These are phyloP conservation scores for Malthinus seriepunctatus DNA, from an alignment of 2,888 invertebrate species.

Conservation along the genomic window DNA sequence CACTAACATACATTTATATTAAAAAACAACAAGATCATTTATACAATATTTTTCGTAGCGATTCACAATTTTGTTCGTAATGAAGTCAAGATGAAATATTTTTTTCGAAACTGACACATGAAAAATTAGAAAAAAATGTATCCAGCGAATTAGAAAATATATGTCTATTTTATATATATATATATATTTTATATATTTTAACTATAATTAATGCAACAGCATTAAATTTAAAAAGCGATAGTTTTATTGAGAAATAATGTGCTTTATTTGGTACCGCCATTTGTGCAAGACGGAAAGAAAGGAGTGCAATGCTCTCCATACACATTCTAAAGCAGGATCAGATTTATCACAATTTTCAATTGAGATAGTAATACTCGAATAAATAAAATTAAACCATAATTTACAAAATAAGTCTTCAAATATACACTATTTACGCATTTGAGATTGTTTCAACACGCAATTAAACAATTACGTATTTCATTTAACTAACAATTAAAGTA, in stretches of 20 bases:
- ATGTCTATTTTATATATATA: conserved; percentile 33
- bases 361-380: conserved; percentile 34
- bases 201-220: conserved; percentile 45
- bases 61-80: conserved; percentile 47
- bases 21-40: conserved; percentile 53
- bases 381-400: conserved; percentile 8
- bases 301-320: conserved; percentile 39
- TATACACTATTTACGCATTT: conserved; percentile 22
- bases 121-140: conserved; percentile 46
- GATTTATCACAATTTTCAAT: conserved; percentile 43
- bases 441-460: conserved; percentile 25
- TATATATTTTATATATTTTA: conserved; percentile 12
- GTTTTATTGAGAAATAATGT: conserved; percentile 33
- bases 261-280: conserved; percentile 43
- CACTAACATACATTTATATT: conserved; percentile 53
- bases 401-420: conserved; percentile 13
- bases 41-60: too few species aligned
- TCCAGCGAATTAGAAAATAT: conserved; percentile 48
- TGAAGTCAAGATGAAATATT: conserved; percentile 47
- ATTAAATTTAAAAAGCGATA: conserved; percentile 44
- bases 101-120: conserved; percentile 46
- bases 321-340: conserved; percentile 37
- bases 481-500: conserved; percentile 29
- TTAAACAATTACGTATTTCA: conserved; percentile 17
- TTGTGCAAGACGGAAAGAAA: conserved; percentile 48